Evolutionary conservation across 1,140 invertebrate species (phyloP).

Genomic region (Trissolcus basalis): DNA sequence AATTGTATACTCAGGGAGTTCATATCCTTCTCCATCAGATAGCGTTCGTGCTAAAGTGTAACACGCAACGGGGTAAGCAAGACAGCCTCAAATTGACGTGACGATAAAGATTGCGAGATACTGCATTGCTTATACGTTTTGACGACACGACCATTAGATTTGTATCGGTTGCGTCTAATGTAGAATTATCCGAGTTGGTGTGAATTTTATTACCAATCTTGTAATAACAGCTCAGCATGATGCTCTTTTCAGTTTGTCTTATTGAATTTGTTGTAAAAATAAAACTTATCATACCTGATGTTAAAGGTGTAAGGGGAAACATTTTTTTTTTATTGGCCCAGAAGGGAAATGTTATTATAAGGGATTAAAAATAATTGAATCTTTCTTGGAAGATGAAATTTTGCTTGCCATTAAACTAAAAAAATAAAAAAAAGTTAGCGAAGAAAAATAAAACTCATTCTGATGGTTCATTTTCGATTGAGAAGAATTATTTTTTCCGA

Average conservation of each 20-base stretch:
- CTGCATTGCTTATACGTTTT: constrained; percentile 36
- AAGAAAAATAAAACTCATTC: too few species aligned
- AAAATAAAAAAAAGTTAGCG: too few species aligned
- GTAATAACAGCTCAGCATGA: background rate
- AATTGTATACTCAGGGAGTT: constrained; percentile 22
- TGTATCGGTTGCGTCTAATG: constrained; percentile 19
- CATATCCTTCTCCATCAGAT: constrained; percentile 31
- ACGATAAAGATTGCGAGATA: constrained; percentile 40
- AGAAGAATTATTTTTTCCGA: too few species aligned
- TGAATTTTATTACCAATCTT: constrained; percentile 17
- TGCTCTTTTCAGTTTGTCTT: background rate
- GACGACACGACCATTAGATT: constrained; percentile 26
- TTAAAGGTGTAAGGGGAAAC: too few species aligned
- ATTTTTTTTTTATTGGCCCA: too few species aligned
- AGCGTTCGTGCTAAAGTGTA: constrained; percentile 25
- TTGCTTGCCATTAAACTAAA: too few species aligned
- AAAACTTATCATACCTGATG: too few species aligned
- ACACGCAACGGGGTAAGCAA: constrained; percentile 28
- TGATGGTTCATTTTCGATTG: too few species aligned
- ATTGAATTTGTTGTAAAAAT: too few species aligned
- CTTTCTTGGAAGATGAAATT: too few species aligned
- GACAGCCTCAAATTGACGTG: constrained; percentile 40
- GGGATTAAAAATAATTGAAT: too few species aligned
- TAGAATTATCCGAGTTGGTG: constrained; percentile 10
- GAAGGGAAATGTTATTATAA: too few species aligned